Conservation (phyloP, 2,888 invertebrate species). For the Scaptomyza parva region DNA sequence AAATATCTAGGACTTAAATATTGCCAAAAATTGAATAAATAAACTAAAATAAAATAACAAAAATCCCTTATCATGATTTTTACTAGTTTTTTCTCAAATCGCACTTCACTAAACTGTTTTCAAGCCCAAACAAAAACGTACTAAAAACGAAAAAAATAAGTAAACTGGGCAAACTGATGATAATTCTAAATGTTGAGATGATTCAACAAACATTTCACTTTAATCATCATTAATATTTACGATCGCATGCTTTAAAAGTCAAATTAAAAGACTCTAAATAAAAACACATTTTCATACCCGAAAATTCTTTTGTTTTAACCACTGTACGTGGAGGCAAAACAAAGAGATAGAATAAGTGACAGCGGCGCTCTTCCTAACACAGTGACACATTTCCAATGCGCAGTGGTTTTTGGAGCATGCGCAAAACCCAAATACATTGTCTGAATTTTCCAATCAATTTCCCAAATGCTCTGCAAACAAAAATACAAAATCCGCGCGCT, state of each 20-base stretch:
- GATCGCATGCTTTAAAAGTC: neutral
- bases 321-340: slow-evolving; percentile 56
- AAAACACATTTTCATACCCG: neutral
- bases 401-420: slow-evolving; percentile 65
- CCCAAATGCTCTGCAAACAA: slow-evolving; percentile 34
- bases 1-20: too few relatives aligned
- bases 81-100: neutral
- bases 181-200: neutral
- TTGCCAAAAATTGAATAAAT: too few relatives aligned
- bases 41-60: too few relatives aligned
- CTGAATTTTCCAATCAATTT: slow-evolving; percentile 44
- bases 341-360: slow-evolving; percentile 44
- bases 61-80: too few relatives aligned
- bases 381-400: slow-evolving; percentile 77
- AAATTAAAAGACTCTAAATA: neutral
- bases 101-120: neutral
- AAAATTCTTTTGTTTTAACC: slow-evolving; percentile 35
- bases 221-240: slow-evolving; percentile 10
- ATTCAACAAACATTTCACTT: neutral
- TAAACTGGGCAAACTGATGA: neutral
- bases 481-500: slow-evolving; percentile 25
- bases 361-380: slow-evolving; percentile 58
- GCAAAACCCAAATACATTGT: slow-evolving; percentile 36
- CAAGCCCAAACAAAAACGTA: neutral
- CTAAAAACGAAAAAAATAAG: neutral